Base-by-base conservation (phyloP, 2,113 vertebrate species). In the Notiomystis cincta region DNA sequence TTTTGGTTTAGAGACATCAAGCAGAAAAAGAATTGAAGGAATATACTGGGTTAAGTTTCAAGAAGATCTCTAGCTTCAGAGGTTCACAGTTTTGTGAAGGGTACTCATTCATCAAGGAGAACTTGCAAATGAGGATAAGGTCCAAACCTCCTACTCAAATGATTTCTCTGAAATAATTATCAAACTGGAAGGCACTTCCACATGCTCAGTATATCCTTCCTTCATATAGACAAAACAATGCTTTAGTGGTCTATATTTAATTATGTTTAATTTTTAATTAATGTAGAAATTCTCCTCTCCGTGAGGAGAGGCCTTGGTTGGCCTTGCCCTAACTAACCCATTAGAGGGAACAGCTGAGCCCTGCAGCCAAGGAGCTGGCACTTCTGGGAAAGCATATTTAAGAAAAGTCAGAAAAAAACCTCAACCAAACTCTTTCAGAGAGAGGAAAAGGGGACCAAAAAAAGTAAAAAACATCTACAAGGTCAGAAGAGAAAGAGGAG, bases 291-390 rank as follows among this genome's bases (percentile, higher is more conserved):
- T 51, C 19, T 54, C 28, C 14, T 35, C 3, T 60, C 50, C 47
- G 15, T 33, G 37, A 58, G 18, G 27, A 81, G 13, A n/a, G 23
- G 15, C 15, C 3, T 23, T 50, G 37, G 9, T 20, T 57, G 15
- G 20, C 13, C n/a, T 4, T 2, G 23, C 28, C 54, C 2, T 28
- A 45, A 3, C 2, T 0, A 0, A 37, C 11, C 18, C 25, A 44
- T 7, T 0, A 1, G 3, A 53, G 12, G 38, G 22, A 28, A 30
- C 3, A 6, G 11, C 20, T 37, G 14, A 62, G n/a, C 28, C 12
- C 21, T 8, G 11, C 16, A 54, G 28, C 13, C 21, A 19, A 33
- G 16, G 3, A 21, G 6, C 11, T 11, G 24, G 8, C 5, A 9
- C 15, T 10, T 50, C 40, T 81, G 48, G 69, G 22, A 77, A 64